These are phyloP conservation scores for Gadopsis bispinosus DNA, from an alignment of 2,797 vertebrate species.

Conservation along the genomic window DNA sequence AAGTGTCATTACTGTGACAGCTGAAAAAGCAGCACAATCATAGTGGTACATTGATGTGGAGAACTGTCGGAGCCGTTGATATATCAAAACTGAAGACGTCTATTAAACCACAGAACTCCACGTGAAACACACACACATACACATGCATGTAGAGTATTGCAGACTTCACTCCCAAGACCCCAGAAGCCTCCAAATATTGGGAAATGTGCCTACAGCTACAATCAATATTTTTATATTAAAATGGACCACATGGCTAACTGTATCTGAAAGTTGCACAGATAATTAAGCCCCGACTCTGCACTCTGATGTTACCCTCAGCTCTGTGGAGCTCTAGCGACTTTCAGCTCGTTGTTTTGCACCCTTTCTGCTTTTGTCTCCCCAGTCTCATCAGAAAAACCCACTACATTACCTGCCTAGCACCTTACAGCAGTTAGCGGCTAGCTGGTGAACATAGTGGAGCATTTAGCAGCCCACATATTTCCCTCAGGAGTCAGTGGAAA, in stretches of 20 bases:
- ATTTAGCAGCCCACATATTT: background rate
- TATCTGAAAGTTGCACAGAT: background rate
- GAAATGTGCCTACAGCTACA: background rate
- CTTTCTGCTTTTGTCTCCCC: background rate
- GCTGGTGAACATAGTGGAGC: background rate
- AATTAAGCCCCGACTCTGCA: background rate
- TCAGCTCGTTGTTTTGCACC: background rate
- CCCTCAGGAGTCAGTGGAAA: background rate
- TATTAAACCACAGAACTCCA: background rate
- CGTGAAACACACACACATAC: background rate
- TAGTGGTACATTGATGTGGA: background rate
- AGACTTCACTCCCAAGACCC: background rate
- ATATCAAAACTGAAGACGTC: background rate
- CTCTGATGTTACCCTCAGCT: background rate
- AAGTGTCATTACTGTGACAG: background rate
- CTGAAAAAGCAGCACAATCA: background rate
- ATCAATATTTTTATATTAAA: background rate
- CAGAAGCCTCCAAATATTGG: background rate
- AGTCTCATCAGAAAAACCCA: background rate
- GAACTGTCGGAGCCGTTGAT: conserved; percentile 2
- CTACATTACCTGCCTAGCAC: too few relatives aligned
- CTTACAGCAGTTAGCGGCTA: background rate
- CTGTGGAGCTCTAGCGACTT: background rate
- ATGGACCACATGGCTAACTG: background rate
- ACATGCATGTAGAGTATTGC: background rate